Evolutionary conservation across 2,113 vertebrate genomes (phyloP), one percentile per base, ranked within the genome.

Genomic region (Etia nguti): DNA sequence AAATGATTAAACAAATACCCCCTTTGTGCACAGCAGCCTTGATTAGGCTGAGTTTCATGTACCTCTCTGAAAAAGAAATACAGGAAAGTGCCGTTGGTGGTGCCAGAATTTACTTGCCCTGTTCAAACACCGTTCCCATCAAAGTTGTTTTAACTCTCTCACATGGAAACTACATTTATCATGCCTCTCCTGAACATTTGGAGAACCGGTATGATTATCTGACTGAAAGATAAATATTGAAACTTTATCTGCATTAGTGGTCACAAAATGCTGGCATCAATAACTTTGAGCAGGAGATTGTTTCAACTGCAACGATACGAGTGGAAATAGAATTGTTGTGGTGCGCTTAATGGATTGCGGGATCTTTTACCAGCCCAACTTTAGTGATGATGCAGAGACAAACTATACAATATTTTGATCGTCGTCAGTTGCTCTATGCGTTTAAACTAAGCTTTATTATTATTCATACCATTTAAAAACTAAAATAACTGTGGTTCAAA

Each of bases 1-100:
- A 92, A 93, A 91, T 92, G 94, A 95, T 95, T 95, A 95, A 95
- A 96, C 93, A 96, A 96, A 94, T 91, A 91, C 85, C 89, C 87
- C 90, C 93, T 95, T 96, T 95, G 95, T 96, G 92, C 92, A 31
- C 88, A 54, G 91, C 87, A 86, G 93, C 90, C 92, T 93, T 95
- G 94, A 96, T 96, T 95, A 94, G 92, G 88, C 91, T 41, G 84
- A 94, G 91, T 88, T 91, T 89, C 89, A 90, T 92, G 93, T 92
- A 88, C 82, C 84, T 84, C 79, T 82, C 70, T 90, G 88, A 89
- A 93, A 93, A 94, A 89, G 92, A 92, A 92, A 92, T 87, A 90
- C 90, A 90, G 86, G 83, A 92, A 92, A 90, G 90, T 86, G 93
- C 92, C 77, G 88, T 85, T 86, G 84, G 90, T 92, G 94, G 90